These are phyloP conservation scores for Macrotis lagotis DNA, from an alignment of 2,113 vertebrate genomes.

Conservation along the genomic window DNA sequence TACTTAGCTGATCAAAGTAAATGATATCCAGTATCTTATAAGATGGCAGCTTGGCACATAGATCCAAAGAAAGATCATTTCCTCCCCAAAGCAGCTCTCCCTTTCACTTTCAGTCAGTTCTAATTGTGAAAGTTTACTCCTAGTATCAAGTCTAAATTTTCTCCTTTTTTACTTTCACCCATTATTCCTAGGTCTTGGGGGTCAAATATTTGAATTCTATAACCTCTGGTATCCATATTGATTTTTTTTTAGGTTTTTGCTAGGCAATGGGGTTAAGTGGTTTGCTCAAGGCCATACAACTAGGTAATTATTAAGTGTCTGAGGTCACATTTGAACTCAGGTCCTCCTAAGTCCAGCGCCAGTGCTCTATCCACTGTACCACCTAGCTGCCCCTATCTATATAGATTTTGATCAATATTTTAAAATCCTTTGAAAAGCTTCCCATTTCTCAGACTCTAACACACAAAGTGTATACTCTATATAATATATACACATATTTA, in stretches of 20 bases:
- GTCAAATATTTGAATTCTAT: background rate
- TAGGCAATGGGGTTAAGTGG: too few species aligned
- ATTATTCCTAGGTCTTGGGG: too few species aligned
- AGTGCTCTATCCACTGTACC: too few species aligned
- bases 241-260: too few species aligned
- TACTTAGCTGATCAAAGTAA: background rate
- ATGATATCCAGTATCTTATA: background rate
- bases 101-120: too few species aligned
- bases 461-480: too few species aligned
- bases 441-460: background rate
- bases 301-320: too few species aligned
- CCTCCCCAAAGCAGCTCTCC: background rate
- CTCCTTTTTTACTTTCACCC: background rate
- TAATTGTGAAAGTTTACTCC: background rate
- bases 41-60: background rate
- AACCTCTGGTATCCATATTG: background rate
- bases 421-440: background rate
- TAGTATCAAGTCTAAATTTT: background rate
- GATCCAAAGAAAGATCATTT: background rate
- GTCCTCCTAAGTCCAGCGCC: too few species aligned
- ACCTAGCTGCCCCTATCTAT: too few species aligned
- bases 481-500: too few species aligned
- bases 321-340: too few species aligned
- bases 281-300: too few species aligned
- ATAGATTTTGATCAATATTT: background rate